These are phyloP conservation scores for Gallinago undulata DNA, from an alignment of 2,113 vertebrate species.

Conservation along the genomic window DNA sequence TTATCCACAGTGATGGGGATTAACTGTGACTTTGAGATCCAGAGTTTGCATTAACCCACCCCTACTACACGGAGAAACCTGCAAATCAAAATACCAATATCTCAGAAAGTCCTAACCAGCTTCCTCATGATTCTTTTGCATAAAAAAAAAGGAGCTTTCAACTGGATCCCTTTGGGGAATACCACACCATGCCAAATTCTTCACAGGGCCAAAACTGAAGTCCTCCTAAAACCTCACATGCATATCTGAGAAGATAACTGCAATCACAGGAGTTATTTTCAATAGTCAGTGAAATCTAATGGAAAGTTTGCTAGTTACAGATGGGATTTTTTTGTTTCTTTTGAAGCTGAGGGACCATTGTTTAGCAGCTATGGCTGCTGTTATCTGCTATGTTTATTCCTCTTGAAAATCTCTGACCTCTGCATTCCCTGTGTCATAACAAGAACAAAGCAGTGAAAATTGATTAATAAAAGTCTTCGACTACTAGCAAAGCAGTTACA, in stretches of 20 bases:
- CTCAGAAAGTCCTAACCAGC: background rate
- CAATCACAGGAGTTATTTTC: background rate
- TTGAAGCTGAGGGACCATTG: slow-evolving; percentile 45
- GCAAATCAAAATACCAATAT: background rate
- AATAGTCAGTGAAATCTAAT: background rate
- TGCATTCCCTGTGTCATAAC: slow-evolving; percentile 52
- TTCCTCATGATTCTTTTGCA: background rate
- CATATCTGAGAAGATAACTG: background rate
- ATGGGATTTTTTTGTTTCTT: background rate
- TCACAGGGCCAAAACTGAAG: rapidly evolving
- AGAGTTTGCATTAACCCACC: background rate
- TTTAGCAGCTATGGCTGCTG: background rate
- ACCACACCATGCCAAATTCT: background rate
- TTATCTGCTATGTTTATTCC: slow-evolving; percentile 30
- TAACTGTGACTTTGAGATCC: background rate
- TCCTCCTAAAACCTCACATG: background rate
- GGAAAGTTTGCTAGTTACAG: background rate
- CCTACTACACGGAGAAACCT: background rate
- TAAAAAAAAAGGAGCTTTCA: background rate
- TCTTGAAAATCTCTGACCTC: slow-evolving; percentile 61
- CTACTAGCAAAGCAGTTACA: background rate
- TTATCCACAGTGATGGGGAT: background rate
- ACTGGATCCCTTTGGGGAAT: background rate
- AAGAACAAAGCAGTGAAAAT: slow-evolving; percentile 41
- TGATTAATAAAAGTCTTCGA: slow-evolving; percentile 55